Percentiles rank a stretch among this genome's conserved stretches.
These are phyloP conservation scores for Pseudoatta argentina DNA, from an alignment of 1,140 invertebrate genomes.

Conservation along the genomic window DNA sequence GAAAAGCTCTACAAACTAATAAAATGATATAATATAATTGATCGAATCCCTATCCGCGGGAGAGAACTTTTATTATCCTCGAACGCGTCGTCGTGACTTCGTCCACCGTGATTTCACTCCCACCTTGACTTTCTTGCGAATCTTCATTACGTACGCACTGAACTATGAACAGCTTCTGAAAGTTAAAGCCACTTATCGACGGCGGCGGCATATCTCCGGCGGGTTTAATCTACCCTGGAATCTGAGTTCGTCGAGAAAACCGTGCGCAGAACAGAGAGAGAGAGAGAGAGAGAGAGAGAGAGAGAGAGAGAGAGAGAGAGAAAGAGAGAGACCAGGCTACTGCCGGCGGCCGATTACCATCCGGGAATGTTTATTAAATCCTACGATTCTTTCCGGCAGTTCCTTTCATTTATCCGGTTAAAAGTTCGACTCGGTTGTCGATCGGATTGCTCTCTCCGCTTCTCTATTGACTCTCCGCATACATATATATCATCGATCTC, in stretches of 20 bases:
- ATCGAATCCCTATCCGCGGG: constrained; percentile 37
- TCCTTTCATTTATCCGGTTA: constrained; percentile 56
- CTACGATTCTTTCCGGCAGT: constrained; percentile 72
- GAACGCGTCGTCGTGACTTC: constrained; percentile 61
- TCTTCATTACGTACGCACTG: constrained; percentile 75
- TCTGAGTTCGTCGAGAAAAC: constrained; percentile 70
- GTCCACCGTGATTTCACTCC: constrained; percentile 61
- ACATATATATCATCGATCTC: constrained; percentile 33
- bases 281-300: constrained; percentile 60
- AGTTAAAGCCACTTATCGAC: constrained; percentile 75
- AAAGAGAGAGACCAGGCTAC: constrained; percentile 60
- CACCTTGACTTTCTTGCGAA: constrained; percentile 67
- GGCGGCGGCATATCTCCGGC: constrained; percentile 71
- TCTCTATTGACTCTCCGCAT: constrained; percentile 1
- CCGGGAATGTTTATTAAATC: constrained; percentile 76
- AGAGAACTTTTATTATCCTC: constrained; percentile 69
- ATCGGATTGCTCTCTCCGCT: constrained; percentile 11
- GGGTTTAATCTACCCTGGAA: constrained; percentile 74
- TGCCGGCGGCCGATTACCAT: constrained; percentile 72
- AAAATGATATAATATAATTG: constrained; percentile 51
- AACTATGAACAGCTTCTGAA: constrained; percentile 75
- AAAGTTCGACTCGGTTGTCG: constrained; percentile 53
- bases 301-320: constrained; percentile 59
- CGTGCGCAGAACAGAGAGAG: constrained; percentile 64
- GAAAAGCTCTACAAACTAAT: constrained; percentile 11